Evolutionary conservation across 2,113 vertebrate genomes (phyloP).

Genomic region (Pseudopodoces humilis): DNA sequence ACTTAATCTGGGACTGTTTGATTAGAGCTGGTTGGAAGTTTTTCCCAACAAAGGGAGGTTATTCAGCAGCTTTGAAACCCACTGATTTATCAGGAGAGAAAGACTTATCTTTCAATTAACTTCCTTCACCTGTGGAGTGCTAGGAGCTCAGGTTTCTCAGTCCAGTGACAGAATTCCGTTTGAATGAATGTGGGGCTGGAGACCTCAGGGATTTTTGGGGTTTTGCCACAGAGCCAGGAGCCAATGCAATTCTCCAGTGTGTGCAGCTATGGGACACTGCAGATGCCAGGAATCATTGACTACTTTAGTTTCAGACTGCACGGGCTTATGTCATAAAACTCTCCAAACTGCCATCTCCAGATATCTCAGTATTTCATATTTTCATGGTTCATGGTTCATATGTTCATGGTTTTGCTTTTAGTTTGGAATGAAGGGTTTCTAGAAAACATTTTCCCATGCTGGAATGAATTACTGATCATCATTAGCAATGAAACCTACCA

Average conservation of each 20-base stretch:
- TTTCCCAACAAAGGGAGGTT: not conserved
- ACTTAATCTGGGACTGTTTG: conserved; percentile 1
- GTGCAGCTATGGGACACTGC: not conserved
- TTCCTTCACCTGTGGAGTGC: not conserved
- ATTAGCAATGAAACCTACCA: not conserved
- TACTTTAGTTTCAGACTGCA: not conserved
- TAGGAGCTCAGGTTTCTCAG: not conserved
- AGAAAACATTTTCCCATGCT: not conserved
- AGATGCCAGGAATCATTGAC: not conserved
- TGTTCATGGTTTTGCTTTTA: not conserved
- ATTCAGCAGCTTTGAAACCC: conserved; percentile 14
- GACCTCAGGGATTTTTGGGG: not conserved
- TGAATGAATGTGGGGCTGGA: not conserved
- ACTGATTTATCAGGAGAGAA: conserved; percentile 25
- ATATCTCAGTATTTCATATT: not conserved
- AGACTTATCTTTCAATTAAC: conserved; percentile 27
- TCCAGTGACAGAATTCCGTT: not conserved
- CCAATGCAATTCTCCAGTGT: not conserved
- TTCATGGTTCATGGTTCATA: too few species aligned
- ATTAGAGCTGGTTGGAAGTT: not conserved
- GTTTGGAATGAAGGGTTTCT: not conserved
- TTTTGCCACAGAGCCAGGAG: not conserved
- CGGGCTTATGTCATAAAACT: not conserved
- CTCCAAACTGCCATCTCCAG: not conserved
- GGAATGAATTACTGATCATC: not conserved